These are phyloP conservation scores for Trachelipus rathkii DNA, from an alignment of 1,140 invertebrate species.

Conservation along the genomic window DNA sequence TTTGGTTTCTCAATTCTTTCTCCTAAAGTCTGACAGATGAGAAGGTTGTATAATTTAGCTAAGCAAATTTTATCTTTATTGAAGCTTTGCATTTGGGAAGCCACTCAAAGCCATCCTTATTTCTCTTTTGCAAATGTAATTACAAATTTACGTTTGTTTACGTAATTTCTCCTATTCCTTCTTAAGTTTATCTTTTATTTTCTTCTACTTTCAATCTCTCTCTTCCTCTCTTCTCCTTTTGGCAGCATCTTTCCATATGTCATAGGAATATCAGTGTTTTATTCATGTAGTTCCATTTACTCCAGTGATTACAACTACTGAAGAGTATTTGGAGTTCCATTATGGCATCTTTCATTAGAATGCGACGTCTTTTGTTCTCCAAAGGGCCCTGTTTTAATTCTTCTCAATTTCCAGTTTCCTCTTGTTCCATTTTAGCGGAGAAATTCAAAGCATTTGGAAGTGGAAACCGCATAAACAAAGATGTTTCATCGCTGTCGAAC, in stretches of 20 bases:
- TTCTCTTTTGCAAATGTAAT: background rate
- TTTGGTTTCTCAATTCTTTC: conserved; percentile 10
- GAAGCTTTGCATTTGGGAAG: background rate
- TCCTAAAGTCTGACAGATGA: background rate
- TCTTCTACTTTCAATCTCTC: background rate
- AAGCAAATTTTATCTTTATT: conserved; percentile 6
- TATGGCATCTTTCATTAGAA: conserved; percentile 13
- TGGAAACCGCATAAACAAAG: conserved; percentile 12
- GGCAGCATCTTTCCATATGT: background rate
- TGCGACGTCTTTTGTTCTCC: conserved; percentile 8
- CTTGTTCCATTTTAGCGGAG: conserved; percentile 8
- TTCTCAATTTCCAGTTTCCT: conserved; percentile 12
- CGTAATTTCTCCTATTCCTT: background rate
- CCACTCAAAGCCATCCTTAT: background rate
- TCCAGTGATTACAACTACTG: conserved; percentile 7
- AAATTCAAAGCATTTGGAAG: conserved; percentile 2
- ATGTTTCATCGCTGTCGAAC: background rate
- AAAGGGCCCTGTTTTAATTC: conserved; percentile 12
- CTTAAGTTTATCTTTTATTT: background rate
- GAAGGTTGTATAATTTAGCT: background rate
- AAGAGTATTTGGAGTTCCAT: conserved; percentile 12
- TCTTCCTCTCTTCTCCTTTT: background rate
- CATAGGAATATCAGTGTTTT: conserved; percentile 7
- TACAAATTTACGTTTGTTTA: background rate
- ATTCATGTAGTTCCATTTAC: conserved; percentile 13